Evolutionary conservation across 2,113 vertebrate genomes (phyloP).

Genomic region (Pampusana beccarii): DNA sequence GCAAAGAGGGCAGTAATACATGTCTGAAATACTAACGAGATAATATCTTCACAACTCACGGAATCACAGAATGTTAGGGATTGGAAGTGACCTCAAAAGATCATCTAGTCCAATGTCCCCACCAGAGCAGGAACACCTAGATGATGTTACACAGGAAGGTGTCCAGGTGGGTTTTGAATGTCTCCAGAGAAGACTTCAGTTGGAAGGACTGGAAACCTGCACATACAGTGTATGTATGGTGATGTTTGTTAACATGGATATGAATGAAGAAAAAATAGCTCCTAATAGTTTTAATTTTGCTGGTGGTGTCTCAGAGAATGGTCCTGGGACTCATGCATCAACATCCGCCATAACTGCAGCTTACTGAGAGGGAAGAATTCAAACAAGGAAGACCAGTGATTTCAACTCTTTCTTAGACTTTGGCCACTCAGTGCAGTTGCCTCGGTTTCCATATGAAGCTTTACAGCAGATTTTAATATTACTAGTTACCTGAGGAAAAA

Average conservation of each 20-base stretch:
- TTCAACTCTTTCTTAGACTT: background rate
- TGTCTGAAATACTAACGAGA: background rate
- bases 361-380: background rate
- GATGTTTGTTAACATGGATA: background rate
- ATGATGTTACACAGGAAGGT: too few species aligned
- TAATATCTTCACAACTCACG: background rate
- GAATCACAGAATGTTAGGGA: too few species aligned
- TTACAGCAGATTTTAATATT: background rate
- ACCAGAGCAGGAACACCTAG: too few species aligned
- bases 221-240: background rate
- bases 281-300: background rate
- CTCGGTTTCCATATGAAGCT: background rate
- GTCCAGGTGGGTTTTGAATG: too few species aligned
- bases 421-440: background rate
- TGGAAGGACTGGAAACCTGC: background rate
- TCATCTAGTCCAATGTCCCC: too few species aligned
- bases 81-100: too few species aligned
- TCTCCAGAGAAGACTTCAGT: background rate
- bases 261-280: background rate
- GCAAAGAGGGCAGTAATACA: background rate
- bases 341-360: background rate
- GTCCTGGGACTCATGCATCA: background rate
- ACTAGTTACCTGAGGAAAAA: background rate
- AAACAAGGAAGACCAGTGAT: background rate
- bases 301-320: rapidly evolving